These are phyloP conservation scores for Florisuga fusca DNA, from an alignment of 2,797 vertebrate genomes.

Conservation along the genomic window DNA sequence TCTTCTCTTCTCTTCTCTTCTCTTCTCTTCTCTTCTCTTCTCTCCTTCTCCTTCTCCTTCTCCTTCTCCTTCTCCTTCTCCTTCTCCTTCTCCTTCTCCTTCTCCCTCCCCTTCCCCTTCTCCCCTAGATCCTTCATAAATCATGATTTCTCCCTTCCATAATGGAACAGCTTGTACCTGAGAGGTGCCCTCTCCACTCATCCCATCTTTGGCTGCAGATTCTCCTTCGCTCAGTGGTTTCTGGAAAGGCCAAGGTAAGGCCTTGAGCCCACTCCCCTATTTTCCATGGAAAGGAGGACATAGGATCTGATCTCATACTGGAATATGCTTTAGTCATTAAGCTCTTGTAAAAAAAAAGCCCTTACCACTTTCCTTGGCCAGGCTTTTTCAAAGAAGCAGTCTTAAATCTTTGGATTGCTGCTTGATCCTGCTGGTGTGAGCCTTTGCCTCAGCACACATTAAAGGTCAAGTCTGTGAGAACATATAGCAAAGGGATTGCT, in stretches of 20 bases:
- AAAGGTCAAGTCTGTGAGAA: neutral
- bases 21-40: no score
- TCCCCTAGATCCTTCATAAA: neutral
- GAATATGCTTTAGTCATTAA: neutral
- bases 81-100: no score
- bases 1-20: no score
- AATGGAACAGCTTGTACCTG: neutral
- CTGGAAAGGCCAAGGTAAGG: neutral
- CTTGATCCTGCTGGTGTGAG: neutral
- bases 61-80: no score
- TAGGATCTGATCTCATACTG: neutral
- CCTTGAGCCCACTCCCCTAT: neutral
- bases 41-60: no score
- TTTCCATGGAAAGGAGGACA: neutral
- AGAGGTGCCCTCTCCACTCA: neutral
- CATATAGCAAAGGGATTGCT: neutral
- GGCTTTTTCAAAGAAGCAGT: neutral
- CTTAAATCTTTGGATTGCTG: neutral
- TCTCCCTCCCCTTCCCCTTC: neutral
- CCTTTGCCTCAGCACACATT: neutral
- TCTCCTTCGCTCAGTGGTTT: rapidly evolving
- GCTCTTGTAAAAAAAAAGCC: neutral
- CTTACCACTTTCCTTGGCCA: neutral
- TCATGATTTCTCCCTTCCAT: neutral
- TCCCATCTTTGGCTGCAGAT: neutral